These are phyloP conservation scores for Halocaridina rubra DNA, from an alignment of 2,888 invertebrate species.

Conservation along the genomic window DNA sequence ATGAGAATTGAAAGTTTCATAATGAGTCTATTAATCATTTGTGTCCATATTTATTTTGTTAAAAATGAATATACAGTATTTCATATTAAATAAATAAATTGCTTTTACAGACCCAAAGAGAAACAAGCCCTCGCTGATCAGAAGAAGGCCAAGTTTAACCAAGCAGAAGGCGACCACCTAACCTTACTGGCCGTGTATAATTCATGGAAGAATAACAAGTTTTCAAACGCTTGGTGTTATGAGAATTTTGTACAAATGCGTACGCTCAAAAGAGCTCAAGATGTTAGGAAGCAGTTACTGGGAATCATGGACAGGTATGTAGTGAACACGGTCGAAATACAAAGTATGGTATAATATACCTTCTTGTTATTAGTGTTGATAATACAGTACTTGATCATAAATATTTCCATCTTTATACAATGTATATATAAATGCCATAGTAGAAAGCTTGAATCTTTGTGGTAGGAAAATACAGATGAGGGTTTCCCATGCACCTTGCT, in stretches of 20 bases:
- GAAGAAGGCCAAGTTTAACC: constrained; percentile 99
- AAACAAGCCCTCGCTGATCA: constrained; percentile 97
- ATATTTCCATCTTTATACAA: no score
- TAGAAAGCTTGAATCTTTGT: no score
- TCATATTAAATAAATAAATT: background rate
- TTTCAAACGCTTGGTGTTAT: constrained; percentile 99
- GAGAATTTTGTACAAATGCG: constrained; percentile 99
- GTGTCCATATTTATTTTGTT: background rate
- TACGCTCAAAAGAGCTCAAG: constrained; percentile 95
- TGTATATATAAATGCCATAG: no score
- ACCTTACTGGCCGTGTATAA: constrained; percentile 98
- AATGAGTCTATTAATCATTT: no score
- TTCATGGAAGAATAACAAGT: constrained; percentile 99
- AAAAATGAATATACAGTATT: background rate
- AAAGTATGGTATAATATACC: no score
- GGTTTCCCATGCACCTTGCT: no score
- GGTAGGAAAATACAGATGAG: no score
- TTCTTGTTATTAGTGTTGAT: no score
- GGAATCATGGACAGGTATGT: constrained; percentile 93
- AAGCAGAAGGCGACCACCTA: constrained; percentile 97
- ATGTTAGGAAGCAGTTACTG: constrained; percentile 95
- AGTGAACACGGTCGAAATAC: no score
- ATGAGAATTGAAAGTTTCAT: no score
- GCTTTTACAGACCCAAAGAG: constrained; percentile 82
- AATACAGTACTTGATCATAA: no score